phyloP scores from a whole-genome alignment of 2,888 invertebrate genomes.

The Ophioninae sp. region DNA sequence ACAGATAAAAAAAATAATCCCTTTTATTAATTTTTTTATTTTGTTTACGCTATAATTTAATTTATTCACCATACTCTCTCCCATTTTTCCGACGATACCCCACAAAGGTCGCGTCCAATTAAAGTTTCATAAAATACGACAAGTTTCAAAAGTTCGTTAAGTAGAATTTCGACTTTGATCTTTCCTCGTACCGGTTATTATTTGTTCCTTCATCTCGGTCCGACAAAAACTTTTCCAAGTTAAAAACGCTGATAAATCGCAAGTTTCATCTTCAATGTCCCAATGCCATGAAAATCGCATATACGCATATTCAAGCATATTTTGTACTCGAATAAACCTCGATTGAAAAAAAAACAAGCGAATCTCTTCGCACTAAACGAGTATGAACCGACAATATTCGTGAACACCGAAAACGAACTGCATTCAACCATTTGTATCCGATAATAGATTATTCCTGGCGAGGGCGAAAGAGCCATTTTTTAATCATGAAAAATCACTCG shows the following conservation, averaged over 20 bases:
- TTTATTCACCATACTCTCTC: too few relatives aligned
- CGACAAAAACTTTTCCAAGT: background rate
- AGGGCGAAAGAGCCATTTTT: background rate
- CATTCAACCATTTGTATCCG: background rate
- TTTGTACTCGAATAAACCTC: background rate
- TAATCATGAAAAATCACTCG: slow-evolving; percentile 11
- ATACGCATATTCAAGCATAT: background rate
- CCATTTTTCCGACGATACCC: too few relatives aligned
- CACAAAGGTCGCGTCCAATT: background rate
- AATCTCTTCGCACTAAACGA: background rate
- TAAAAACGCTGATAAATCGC: background rate
- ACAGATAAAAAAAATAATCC: too few relatives aligned
- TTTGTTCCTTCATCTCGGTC: background rate
- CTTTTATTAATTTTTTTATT: too few relatives aligned
- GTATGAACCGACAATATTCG: background rate
- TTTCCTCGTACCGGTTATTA: background rate
- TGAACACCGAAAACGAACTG: background rate
- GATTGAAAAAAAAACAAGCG: too few relatives aligned
- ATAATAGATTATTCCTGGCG: background rate
- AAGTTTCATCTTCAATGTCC: background rate
- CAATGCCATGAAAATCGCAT: background rate
- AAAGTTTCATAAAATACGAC: background rate
- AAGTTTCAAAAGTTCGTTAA: background rate
- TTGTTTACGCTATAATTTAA: too few relatives aligned
- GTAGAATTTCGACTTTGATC: background rate